Conservation (phyloP, 2,113 vertebrate species). For the Anas platyrhynchos region DNA sequence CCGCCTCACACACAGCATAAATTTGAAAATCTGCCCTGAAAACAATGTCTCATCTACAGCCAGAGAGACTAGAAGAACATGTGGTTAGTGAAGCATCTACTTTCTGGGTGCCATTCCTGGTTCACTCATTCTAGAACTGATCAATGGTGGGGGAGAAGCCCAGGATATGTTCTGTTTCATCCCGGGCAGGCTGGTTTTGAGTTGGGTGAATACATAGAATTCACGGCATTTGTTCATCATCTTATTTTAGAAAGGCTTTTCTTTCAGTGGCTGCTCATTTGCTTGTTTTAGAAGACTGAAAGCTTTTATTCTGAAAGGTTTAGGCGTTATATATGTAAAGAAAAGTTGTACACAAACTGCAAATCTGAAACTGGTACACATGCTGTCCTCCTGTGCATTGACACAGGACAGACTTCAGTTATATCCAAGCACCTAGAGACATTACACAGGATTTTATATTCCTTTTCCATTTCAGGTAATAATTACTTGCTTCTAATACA, state of each 20-base stretch:
- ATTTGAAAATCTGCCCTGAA: background rate
- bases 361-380: background rate
- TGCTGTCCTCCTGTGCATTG: background rate
- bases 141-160: background rate
- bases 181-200: background rate
- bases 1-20: too few species aligned
- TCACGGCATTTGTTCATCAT: background rate
- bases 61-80: background rate
- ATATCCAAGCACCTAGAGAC: background rate
- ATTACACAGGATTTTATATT: background rate
- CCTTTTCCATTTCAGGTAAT: background rate
- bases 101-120: background rate
- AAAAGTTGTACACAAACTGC: background rate
- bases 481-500: background rate
- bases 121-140: background rate
- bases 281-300: background rate
- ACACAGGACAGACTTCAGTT: background rate
- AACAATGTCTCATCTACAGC: background rate
- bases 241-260: background rate
- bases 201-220: background rate
- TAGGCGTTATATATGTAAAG: background rate
- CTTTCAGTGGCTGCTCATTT: background rate
- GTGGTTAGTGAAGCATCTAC: background rate
- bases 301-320: background rate
- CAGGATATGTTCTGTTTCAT: accelerated